phyloP scores from a whole-genome alignment of 2,888 invertebrate species.

The Pegoplata infirma region DNA sequence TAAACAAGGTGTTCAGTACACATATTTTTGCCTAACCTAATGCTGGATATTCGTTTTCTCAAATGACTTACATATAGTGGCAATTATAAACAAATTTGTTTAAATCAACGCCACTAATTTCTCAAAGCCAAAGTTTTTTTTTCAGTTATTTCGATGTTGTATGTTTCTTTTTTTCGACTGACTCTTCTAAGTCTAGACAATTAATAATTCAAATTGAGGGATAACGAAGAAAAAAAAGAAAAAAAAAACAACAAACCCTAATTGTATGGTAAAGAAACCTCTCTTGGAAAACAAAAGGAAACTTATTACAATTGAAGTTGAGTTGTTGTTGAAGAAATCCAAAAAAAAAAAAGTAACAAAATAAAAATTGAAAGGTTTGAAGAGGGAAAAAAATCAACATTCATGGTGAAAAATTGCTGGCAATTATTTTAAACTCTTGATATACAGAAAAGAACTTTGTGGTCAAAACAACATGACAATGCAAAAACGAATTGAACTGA shows the following conservation, averaged over 20 bases:
- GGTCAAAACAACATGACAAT: conserved; percentile 61
- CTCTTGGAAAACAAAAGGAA: conserved; percentile 46
- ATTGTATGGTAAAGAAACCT: conserved; percentile 38
- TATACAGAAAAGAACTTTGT: conserved; percentile 45
- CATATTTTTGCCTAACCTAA: too few species aligned
- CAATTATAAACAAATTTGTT: conserved; percentile 53
- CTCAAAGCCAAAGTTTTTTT: conserved; percentile 33
- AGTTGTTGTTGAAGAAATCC: conserved; percentile 13
- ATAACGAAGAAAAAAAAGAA: too few species aligned
- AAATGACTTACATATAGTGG: conserved; percentile 19
- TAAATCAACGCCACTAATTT: conserved; percentile 54
- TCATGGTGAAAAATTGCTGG: conserved; percentile 57
- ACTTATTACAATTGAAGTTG: conserved; percentile 47
- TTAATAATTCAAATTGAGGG: conserved; percentile 53
- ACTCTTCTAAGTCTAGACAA: conserved; percentile 56
- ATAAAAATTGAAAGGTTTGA: neutral
- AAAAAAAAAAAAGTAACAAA: conserved; percentile 1
- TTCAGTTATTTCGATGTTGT: conserved; percentile 2
- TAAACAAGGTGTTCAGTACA: too few species aligned
- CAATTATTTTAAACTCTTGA: conserved; percentile 57
- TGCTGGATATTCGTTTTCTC: neutral
- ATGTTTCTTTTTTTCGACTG: conserved; percentile 8
- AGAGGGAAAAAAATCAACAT: conserved; percentile 44
- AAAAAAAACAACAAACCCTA: conserved; percentile 51
- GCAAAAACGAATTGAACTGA: conserved; percentile 45